Percentiles rank a stretch among this genome's conserved stretches.
Evolutionary conservation across 2,888 invertebrate genomes (phyloP).

Genomic region (Euplexia lucipara): DNA sequence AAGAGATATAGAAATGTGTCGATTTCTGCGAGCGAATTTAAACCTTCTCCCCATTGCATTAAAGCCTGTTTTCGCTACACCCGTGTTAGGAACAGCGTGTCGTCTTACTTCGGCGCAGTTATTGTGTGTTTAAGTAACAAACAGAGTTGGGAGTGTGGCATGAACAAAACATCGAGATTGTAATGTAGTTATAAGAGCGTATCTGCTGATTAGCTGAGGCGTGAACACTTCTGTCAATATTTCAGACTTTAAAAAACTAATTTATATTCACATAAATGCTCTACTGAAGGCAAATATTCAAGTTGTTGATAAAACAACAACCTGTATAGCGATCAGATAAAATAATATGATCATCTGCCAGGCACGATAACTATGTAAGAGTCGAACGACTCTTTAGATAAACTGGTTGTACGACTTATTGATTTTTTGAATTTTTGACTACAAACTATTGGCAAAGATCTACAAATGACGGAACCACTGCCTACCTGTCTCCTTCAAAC

Average conservation of each 20-base stretch:
- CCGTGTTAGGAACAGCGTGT: slow-evolving; percentile 46
- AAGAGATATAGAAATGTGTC: background rate
- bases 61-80: slow-evolving; percentile 55
- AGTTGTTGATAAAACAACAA: slow-evolving; percentile 15
- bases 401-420: too few relatives aligned
- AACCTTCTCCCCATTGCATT: slow-evolving; percentile 7
- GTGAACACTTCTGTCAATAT: slow-evolving; percentile 8
- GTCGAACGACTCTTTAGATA: too few relatives aligned
- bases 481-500: too few relatives aligned
- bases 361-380: too few relatives aligned
- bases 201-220: slow-evolving; percentile 9
- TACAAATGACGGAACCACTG: too few relatives aligned
- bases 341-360: too few relatives aligned
- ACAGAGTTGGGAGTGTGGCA: slow-evolving; percentile 77
- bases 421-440: too few relatives aligned
- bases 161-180: slow-evolving; percentile 79
- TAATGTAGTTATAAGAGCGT: slow-evolving; percentile 69
- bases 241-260: background rate
- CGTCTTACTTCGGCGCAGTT: slow-evolving; percentile 58
- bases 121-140: slow-evolving; percentile 61
- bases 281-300: background rate
- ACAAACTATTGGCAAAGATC: too few relatives aligned
- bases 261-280: background rate
- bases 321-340: too few relatives aligned
- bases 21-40: slow-evolving; percentile 17